Evolutionary conservation across 2,888 invertebrate genomes (phyloP).

Genomic region (Lithophane socia): DNA sequence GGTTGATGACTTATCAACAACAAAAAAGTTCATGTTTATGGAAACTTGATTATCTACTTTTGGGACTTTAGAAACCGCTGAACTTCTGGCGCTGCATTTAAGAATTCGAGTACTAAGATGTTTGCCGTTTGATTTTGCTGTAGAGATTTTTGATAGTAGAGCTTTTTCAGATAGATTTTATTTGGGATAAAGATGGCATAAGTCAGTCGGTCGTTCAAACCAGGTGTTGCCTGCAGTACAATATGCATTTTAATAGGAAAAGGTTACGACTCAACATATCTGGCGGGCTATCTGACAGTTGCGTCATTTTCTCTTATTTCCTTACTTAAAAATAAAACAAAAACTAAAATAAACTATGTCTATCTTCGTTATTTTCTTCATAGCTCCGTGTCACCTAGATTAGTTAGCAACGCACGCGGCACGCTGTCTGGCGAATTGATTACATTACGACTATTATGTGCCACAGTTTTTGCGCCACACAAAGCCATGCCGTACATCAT

Average conservation of each 20-base stretch:
- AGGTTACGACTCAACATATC: background rate
- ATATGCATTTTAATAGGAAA: background rate
- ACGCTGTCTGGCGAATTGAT: slow-evolving; percentile 84
- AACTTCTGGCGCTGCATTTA: background rate
- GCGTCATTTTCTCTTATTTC: background rate
- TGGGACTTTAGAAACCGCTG: background rate
- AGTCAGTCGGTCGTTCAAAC: too few relatives aligned
- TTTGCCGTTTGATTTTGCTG: too few relatives aligned
- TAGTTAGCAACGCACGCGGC: slow-evolving; percentile 81
- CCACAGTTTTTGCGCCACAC: slow-evolving; percentile 78
- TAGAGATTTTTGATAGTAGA: background rate
- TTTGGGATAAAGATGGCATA: too few relatives aligned
- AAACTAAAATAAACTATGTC: background rate
- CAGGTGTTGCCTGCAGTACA: background rate
- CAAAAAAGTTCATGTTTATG: background rate
- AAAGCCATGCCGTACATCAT: slow-evolving; percentile 64
- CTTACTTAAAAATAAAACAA: background rate
- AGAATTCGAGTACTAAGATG: background rate
- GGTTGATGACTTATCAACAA: slow-evolving; percentile 7
- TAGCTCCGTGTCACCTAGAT: slow-evolving; percentile 75
- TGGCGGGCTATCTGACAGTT: background rate
- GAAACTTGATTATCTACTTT: slow-evolving; percentile 23
- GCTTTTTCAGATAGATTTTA: background rate
- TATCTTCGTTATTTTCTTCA: slow-evolving; percentile 62
- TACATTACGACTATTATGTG: slow-evolving; percentile 72